Evolutionary conservation across 2,888 invertebrate species (phyloP), one percentile per base, ranked within the genome.

Genomic region (Sisyra terminalis): DNA sequence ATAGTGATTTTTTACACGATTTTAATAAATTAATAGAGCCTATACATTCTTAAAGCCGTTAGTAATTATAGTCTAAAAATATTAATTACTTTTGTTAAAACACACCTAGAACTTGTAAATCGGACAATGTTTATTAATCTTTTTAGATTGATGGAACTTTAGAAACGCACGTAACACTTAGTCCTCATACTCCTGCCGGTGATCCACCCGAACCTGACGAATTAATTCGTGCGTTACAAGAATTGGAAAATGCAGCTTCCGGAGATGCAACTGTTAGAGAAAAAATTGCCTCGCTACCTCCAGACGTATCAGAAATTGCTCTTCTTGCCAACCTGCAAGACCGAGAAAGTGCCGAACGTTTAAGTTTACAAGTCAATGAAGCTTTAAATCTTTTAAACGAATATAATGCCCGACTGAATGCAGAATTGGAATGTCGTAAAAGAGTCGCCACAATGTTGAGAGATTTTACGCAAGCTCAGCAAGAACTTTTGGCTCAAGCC

Each of bases 141-240:
- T 50, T 65, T 11, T 63, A 71, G 59, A 65, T 72, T 5, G 81
- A 82, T 53, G 82, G 84, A 14, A 78, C 75, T 49, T 74, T 82
- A 46, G 84, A 84, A 55, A 73, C 79, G 0, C 81, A 82, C 53
- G 74, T 76, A 3, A 82, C 80, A 14, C 65, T 85, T 43, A 86
- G 87, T 55, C 87, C 87, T 0, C 77, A 75, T 53, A 75, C 81
- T 6, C 84, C 85, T 1, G 76, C 77, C 0, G 83, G 83, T 2
- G 89, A 90, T 56, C 86, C 89, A 1, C 89, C 90, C 1, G 89
- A 94, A 64, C 84, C 93, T 1, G 92, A 94, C 55, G 90, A 92
- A 54, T 70, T 96, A 24, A 81, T 94, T 46, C 87, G 85, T 65
- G 78, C 76, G 2, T 66, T 83, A 44, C 68, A 83, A 61, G 88